Evolutionary conservation across 1,140 invertebrate genomes (phyloP), one percentile per base, ranked within the genome.

Genomic region (Penaeus indicus): DNA sequence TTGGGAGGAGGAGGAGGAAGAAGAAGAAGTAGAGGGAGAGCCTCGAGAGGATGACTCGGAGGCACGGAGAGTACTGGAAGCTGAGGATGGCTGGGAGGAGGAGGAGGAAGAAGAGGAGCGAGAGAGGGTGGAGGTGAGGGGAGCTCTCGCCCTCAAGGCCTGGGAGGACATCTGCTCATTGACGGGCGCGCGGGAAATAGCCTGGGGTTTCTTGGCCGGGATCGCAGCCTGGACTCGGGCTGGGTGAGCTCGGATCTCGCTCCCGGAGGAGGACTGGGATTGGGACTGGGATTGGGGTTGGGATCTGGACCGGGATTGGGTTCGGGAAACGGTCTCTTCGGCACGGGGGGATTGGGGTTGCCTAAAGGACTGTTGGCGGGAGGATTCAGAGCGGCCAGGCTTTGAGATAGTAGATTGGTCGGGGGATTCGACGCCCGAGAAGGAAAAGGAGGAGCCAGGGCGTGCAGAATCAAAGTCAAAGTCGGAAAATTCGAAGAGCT

Each of bases 401-500:
- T n/a, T 32, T 72, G 54, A 62, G 18, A 72, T 61, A 19, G 25
- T 11, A 32, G 61, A 2, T 8, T 18, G 25, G 21, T 16, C n/a
- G 32, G 21, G n/a, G 72, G 54, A 61, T 3, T 22, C n/a, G 22
- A 79, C 19, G 22, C 81, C 72, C 60, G 87, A 78, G 87, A 84
- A 88, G 64, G 86, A 83, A 22, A 84, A 84, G 81, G 86, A 84
- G 11, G 81, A 84, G 81, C 81, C 64, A 80, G 87, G 77, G n/a
- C 85, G 62, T 80, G 85, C n/a, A 80, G 85, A 63, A 67, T 80
- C 85, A 86, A 86, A 86, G 85, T 86, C 80, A 84, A 64, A 77
- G 80, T 60, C 42, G 81, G 79, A 78, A 84, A 88, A 84, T 63
- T 84, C 87, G 81, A 88, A 88, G 81, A 69, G 64, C 87, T 88